Evolutionary conservation across 2,888 invertebrate species (phyloP).

Genomic region (Himalopsyche kuldschensis): DNA sequence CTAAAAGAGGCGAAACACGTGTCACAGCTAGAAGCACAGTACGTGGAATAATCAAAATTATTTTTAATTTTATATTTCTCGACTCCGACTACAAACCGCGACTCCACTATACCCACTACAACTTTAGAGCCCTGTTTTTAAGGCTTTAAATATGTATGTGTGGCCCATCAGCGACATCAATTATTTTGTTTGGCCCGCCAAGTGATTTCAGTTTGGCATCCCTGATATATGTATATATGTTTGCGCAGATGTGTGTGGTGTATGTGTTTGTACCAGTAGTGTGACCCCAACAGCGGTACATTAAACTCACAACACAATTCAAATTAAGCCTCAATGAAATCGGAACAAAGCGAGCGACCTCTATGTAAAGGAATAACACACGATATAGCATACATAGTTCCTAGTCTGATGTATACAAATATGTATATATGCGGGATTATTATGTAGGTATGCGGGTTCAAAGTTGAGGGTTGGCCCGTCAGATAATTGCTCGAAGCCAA

Average conservation of each 20-base stretch:
- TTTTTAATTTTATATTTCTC: too few species aligned
- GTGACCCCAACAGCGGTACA: neutral
- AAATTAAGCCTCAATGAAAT: constrained; percentile 15
- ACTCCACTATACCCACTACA: too few species aligned
- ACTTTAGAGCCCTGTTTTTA: too few species aligned
- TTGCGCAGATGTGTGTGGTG: neutral
- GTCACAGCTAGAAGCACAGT: too few species aligned
- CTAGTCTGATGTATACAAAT: neutral
- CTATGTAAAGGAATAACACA: neutral
- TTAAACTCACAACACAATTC: constrained; percentile 7
- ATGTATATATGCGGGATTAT: neutral
- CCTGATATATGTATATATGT: neutral
- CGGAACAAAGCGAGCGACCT: constrained; percentile 8
- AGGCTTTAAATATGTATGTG: too few species aligned
- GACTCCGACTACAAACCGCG: too few species aligned
- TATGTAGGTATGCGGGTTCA: neutral
- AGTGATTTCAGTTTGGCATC: too few species aligned
- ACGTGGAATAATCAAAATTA: too few species aligned
- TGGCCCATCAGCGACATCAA: too few species aligned
- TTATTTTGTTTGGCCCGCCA: too few species aligned
- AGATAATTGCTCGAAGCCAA: neutral
- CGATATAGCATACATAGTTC: neutral
- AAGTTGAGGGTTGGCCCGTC: neutral
- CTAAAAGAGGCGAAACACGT: too few species aligned
- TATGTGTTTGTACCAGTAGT: neutral